Conservation (phyloP, 92 coral and sea anemone genomes). For the Muricea muricata region DNA sequence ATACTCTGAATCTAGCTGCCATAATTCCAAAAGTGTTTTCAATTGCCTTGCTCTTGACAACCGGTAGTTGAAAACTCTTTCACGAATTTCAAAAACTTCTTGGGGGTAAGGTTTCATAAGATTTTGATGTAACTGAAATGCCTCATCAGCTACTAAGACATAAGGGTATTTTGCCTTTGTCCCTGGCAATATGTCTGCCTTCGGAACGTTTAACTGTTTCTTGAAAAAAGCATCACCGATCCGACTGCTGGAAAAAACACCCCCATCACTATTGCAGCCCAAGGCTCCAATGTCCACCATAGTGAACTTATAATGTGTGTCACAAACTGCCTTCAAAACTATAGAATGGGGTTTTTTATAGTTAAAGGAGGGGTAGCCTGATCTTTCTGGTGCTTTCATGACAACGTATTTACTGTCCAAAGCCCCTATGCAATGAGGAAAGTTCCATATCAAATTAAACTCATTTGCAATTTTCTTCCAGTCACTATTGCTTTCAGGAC, state of each 20-base stretch:
- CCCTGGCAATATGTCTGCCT: neutral
- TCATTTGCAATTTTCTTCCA: slow-evolving; percentile 46
- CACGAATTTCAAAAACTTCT: no score
- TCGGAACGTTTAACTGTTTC: no score
- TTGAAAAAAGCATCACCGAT: slow-evolving; percentile 26
- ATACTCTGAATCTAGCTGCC: slow-evolving; percentile 47
- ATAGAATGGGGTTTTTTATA: slow-evolving; percentile 45
- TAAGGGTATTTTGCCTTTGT: neutral
- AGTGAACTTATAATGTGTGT: slow-evolving; percentile 33
- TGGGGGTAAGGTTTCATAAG: no score
- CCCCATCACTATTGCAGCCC: slow-evolving; percentile 56
- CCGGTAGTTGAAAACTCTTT: slow-evolving; percentile 54
- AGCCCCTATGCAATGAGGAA: slow-evolving; percentile 47
- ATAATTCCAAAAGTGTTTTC: slow-evolving; percentile 59
- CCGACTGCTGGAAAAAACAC: slow-evolving; percentile 19
- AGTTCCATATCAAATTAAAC: slow-evolving; percentile 44
- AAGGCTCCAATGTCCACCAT: slow-evolving; percentile 52
- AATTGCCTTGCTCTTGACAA: slow-evolving; percentile 40
- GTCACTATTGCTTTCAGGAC: slow-evolving; percentile 19
- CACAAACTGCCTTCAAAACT: slow-evolving; percentile 50
- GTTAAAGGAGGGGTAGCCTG: slow-evolving; percentile 26
- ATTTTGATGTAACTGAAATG: no score
- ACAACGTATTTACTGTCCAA: slow-evolving; percentile 21
- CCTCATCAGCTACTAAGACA: neutral
- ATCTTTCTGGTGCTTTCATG: slow-evolving; percentile 21